A percentile compares a stretch with the other conserved stretches of the same genome.
Evolutionary conservation across 2,888 invertebrate genomes (phyloP).

Genomic region (Nephrotoma flavescens): DNA sequence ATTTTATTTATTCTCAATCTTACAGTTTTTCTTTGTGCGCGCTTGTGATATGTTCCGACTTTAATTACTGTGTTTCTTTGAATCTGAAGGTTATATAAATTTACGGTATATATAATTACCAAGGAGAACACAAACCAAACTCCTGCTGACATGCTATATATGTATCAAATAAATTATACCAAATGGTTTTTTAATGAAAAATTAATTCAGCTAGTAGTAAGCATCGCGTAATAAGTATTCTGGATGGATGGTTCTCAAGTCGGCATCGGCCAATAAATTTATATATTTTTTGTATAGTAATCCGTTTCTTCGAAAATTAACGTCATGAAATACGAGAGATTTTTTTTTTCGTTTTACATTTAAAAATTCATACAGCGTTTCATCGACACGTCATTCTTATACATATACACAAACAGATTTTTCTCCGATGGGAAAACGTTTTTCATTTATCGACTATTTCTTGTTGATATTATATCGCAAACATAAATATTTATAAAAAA

Average conservation of each 20-base stretch:
- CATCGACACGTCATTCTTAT: neutral
- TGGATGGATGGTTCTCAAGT: neutral
- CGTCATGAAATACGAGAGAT: neutral
- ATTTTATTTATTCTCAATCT: neutral
- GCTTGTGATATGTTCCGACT: neutral
- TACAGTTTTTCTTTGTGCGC: neutral
- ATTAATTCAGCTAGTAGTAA: neutral
- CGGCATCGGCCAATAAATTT: neutral
- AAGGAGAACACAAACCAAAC: neutral
- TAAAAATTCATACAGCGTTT: neutral
- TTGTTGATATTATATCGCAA: neutral
- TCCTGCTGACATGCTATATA: neutral
- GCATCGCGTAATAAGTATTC: neutral
- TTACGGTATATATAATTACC: neutral
- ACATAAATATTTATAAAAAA: neutral
- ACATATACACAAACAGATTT: neutral
- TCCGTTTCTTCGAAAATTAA: neutral
- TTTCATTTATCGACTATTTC: neutral
- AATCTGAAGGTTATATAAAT: neutral
- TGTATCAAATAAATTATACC: neutral
- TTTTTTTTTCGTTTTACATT: neutral
- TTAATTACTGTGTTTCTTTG: neutral
- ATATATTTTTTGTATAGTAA: neutral
- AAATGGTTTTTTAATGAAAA: neutral
- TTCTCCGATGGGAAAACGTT: neutral